phyloP scores from a whole-genome alignment of 37 sponge, comb jelly and placozoan species.

The Haliclona indistincta region DNA sequence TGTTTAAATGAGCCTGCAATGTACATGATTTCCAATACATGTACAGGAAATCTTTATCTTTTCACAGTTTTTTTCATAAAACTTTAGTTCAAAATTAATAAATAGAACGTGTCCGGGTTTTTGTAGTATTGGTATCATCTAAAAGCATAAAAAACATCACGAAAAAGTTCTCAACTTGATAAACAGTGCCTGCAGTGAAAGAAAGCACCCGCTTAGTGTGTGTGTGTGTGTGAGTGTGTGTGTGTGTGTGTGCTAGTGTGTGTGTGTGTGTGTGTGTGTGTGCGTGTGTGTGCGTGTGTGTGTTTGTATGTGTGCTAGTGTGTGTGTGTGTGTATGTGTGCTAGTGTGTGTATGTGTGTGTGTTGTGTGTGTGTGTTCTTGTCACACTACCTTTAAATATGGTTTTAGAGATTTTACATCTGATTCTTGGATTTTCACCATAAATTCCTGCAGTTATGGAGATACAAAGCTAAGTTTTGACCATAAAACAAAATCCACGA shows the following conservation, averaged over 20 bases:
- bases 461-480: not conserved
- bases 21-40: too few species aligned
- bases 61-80: too few species aligned
- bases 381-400: conserved; percentile 48
- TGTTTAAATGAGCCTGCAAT: too few species aligned
- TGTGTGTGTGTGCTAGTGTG: not conserved
- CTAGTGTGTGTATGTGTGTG: too few species aligned
- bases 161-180: conserved; percentile 30
- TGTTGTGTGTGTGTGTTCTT: too few species aligned
- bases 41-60: too few species aligned
- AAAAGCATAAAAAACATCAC: too few species aligned
- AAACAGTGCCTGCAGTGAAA: conserved; percentile 26
- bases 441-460: conserved; percentile 13
- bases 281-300: too few species aligned
- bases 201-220: not conserved
- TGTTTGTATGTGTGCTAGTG: not conserved
- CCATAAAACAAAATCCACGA: too few species aligned
- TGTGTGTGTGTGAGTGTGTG: not conserved
- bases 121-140: too few species aligned
- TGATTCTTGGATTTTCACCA: conserved; percentile 19
- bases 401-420: conserved; percentile 26
- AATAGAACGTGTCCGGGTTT: too few species aligned
- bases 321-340: not conserved
- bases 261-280: not conserved
- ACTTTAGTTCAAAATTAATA: too few species aligned